These are phyloP conservation scores for Loriculus beryllinus DNA, from an alignment of 2,797 vertebrate genomes.

Conservation along the genomic window DNA sequence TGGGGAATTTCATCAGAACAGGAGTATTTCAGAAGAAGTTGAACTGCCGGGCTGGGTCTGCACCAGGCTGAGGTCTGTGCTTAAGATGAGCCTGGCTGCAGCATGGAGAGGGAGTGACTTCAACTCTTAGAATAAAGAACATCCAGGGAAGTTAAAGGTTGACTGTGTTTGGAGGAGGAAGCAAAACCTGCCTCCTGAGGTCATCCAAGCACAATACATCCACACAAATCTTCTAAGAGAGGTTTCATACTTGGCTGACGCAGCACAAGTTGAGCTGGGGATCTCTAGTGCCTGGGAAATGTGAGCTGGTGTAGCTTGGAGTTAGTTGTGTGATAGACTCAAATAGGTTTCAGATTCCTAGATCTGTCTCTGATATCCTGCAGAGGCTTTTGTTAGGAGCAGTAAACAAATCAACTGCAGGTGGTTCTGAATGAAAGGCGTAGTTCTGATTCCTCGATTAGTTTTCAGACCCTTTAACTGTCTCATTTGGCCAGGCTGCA, in stretches of 20 bases:
- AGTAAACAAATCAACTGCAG: neutral
- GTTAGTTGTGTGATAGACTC: neutral
- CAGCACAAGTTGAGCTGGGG: neutral
- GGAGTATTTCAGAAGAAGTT: neutral
- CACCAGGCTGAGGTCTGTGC: neutral
- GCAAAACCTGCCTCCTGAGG: constrained; percentile 7
- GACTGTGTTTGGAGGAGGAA: constrained; percentile 8
- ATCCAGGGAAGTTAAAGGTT: constrained; percentile 20
- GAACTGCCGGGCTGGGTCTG: neutral
- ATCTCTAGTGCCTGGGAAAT: neutral
- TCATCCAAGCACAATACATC: constrained; percentile 25
- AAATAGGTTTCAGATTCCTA: neutral
- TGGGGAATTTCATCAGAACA: neutral
- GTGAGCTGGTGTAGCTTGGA: neutral
- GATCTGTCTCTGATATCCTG: neutral
- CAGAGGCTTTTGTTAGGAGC: neutral
- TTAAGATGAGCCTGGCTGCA: neutral
- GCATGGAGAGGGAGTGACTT: neutral
- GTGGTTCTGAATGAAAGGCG: neutral
- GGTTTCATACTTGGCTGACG: neutral
- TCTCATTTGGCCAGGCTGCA: neutral
- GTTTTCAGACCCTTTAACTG: neutral
- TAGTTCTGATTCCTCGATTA: neutral
- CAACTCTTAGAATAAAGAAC: neutral
- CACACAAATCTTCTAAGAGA: neutral